Evolutionary conservation across 2,888 invertebrate species (phyloP).

Genomic region (Amorpha juglandis): DNA sequence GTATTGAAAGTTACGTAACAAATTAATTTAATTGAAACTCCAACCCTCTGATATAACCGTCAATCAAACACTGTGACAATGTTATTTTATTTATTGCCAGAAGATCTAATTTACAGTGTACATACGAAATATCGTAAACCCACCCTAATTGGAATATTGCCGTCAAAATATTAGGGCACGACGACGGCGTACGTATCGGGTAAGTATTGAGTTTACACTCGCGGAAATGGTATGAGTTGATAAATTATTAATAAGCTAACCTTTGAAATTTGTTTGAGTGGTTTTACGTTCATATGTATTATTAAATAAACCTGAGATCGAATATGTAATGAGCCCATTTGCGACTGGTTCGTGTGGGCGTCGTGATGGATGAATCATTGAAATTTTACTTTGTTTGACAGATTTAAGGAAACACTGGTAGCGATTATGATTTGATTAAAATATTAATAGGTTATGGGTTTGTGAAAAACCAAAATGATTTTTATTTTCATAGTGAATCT

Average conservation of each 20-base stretch:
- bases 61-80: not conserved
- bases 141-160: constrained; percentile 7
- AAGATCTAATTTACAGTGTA: constrained; percentile 5
- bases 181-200: not conserved
- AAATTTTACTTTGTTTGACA: no score
- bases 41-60: not conserved
- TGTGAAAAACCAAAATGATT: no score
- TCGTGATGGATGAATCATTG: not conserved
- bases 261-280: constrained; percentile 18
- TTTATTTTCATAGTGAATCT: no score
- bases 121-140: constrained; percentile 10
- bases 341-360: not conserved
- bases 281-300: constrained; percentile 12
- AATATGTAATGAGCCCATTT: not conserved
- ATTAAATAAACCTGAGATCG: constrained; percentile 4
- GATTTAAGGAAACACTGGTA: no score
- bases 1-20: not conserved
- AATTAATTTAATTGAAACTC: constrained; percentile 1
- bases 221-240: constrained; percentile 10
- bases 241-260: constrained; percentile 19
- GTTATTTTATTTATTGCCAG: constrained; percentile 9
- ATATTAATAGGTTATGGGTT: no score
- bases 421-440: no score
- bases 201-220: constrained; percentile 19
- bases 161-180: constrained; percentile 7